A percentile compares a stretch with the other conserved stretches of the same genome.
phyloP scores from a whole-genome alignment of 2,797 vertebrate genomes.

The Helostoma temminkii region DNA sequence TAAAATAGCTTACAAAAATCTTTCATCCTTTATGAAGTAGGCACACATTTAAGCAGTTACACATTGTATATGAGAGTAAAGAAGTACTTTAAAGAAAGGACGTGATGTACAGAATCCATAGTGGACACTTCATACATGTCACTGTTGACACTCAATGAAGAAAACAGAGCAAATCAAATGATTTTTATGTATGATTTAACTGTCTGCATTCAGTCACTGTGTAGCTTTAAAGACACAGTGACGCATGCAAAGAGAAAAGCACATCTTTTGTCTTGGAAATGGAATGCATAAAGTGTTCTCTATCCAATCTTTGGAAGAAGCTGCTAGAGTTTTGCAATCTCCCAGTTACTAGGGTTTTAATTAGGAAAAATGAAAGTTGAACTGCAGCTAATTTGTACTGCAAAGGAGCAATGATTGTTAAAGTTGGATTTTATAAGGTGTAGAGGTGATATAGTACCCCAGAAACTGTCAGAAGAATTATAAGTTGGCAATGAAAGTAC shows the following conservation, averaged over 20 bases:
- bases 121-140: slow-evolving; percentile 2
- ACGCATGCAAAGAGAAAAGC: background rate
- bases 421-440: background rate
- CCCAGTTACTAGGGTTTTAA: slow-evolving; percentile 8
- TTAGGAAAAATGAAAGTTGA: background rate
- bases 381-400: slow-evolving; percentile 11
- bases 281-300: slow-evolving; percentile 61
- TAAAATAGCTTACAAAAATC: slow-evolving; percentile 18
- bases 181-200: no score
- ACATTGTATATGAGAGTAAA: slow-evolving; percentile 14
- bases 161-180: slow-evolving; percentile 1
- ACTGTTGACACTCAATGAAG: slow-evolving; percentile 15
- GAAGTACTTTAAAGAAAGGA: slow-evolving; percentile 53
- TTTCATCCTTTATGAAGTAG: slow-evolving; percentile 23
- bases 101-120: slow-evolving; percentile 54
- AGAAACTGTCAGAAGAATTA: background rate
- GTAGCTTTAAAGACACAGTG: background rate
- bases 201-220: background rate
- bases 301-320: slow-evolving; percentile 10
- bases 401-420: background rate
- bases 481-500: background rate
- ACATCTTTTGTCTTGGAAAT: background rate
- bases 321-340: background rate
- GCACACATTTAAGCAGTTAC: slow-evolving; percentile 42
- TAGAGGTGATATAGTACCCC: background rate